A percentile compares a stretch with the other conserved stretches of the same genome.
Evolutionary conservation across 23 tunicate genomes (phyloP).

Genomic region (Pegea sp.): DNA sequence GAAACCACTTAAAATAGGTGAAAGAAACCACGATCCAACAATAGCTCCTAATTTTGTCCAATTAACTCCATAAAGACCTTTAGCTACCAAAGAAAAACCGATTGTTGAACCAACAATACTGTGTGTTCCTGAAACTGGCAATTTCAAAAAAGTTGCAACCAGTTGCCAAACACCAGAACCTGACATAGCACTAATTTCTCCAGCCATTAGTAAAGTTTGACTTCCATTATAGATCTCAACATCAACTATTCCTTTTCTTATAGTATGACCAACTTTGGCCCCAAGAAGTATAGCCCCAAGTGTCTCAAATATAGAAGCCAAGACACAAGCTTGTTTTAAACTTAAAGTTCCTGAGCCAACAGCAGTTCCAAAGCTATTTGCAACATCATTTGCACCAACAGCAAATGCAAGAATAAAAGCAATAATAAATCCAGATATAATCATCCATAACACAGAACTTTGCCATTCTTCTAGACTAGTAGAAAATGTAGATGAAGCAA

Average conservation of each 20-base stretch:
- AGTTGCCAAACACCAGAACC: conserved; percentile 90
- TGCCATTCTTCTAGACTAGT: conserved; percentile 1
- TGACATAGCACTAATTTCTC: conserved; percentile 78
- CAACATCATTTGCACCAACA: conserved; percentile 99
- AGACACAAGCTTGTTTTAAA: conserved; percentile 78
- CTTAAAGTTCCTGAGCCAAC: conserved; percentile 90
- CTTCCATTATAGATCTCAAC: conserved; percentile 29
- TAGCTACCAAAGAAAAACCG: conserved; percentile 85
- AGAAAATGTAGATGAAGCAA: too few species aligned
- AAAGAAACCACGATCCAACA: conserved; percentile 90
- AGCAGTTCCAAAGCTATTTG: conserved; percentile 94
- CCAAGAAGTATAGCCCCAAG: conserved; percentile 84
- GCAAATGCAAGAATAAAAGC: conserved; percentile 91
- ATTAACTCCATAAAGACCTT: conserved; percentile 56
- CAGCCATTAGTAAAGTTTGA: conserved; percentile 56
- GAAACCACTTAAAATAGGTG: conserved; percentile 22
- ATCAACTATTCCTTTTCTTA: conserved; percentile 86
- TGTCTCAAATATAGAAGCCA: conserved; percentile 85
- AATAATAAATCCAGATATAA: conserved; percentile 67
- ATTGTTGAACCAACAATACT: conserved; percentile 91
- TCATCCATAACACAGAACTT: conserved; percentile 44
- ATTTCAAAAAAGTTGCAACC: conserved; percentile 74
- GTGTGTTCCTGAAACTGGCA: conserved; percentile 98
- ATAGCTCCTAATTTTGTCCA: conserved; percentile 48
- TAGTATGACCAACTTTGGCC: conserved; percentile 96